Evolutionary conservation across 2,797 vertebrate species (phyloP).

Genomic region (Lophius americanus): DNA sequence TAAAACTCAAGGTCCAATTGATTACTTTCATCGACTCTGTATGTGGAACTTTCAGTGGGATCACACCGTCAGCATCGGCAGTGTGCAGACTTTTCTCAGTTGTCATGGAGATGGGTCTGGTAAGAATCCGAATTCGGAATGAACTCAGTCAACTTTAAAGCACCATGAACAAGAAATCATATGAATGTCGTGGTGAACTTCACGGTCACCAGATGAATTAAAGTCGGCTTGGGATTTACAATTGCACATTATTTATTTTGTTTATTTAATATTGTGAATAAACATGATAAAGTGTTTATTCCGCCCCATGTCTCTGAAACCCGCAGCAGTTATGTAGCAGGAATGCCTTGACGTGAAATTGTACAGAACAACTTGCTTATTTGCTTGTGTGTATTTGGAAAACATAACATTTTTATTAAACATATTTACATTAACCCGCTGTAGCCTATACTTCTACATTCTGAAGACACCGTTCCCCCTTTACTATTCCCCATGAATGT

Average conservation of each 20-base stretch:
- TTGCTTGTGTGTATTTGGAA: background rate
- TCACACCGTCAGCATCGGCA: background rate
- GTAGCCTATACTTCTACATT: background rate
- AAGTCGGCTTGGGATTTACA: no score
- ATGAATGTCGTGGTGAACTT: background rate
- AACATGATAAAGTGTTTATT: background rate
- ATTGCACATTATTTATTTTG: no score
- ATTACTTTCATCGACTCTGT: background rate
- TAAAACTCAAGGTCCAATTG: background rate
- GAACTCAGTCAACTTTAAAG: background rate
- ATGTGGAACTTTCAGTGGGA: background rate
- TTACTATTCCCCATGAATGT: background rate
- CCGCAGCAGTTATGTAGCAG: background rate
- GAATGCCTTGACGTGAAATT: background rate
- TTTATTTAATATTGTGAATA: no score
- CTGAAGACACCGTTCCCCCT: background rate
- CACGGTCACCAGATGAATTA: no score
- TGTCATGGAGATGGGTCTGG: slow-evolving; percentile 5
- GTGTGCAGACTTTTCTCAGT: background rate
- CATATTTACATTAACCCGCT: background rate
- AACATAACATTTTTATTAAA: background rate
- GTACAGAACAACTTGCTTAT: background rate
- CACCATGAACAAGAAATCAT: background rate
- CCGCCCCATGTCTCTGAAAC: background rate
- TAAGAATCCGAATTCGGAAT: background rate